These are phyloP conservation scores for Neopipo cinnamomea DNA, from an alignment of 2,113 vertebrate species.

Conservation along the genomic window DNA sequence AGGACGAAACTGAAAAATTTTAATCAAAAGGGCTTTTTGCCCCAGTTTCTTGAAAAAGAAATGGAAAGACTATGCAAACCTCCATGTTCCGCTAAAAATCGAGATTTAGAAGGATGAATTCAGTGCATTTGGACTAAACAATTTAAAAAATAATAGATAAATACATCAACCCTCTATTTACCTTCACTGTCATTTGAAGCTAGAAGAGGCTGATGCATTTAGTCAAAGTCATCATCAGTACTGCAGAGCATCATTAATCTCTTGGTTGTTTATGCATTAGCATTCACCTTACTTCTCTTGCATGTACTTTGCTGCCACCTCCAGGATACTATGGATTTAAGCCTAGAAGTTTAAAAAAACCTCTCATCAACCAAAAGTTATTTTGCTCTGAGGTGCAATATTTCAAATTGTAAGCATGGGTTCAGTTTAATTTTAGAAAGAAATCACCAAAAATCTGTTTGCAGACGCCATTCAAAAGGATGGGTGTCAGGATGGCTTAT, in stretches of 20 bases:
- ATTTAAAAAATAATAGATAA: conserved; percentile 44
- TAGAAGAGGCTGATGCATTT: conserved; percentile 36
- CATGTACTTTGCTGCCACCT: conserved; percentile 77
- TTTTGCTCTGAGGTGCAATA: background rate
- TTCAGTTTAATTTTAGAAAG: background rate
- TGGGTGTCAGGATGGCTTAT: background rate
- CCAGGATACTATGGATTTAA: conserved; percentile 50
- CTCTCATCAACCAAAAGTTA: background rate
- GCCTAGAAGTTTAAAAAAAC: background rate
- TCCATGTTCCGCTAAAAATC: background rate
- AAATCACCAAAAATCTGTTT: background rate
- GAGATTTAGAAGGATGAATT: background rate
- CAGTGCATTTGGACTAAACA: background rate
- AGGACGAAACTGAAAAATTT: background rate
- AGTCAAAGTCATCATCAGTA: conserved; percentile 36
- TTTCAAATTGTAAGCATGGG: background rate
- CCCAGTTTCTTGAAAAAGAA: background rate
- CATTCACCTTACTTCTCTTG: background rate
- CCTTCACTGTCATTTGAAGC: conserved; percentile 44
- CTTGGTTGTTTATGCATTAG: background rate
- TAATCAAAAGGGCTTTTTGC: conserved; percentile 14
- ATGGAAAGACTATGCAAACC: background rate
- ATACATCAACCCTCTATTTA: conserved; percentile 41
- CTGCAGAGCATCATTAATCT: conserved; percentile 43
- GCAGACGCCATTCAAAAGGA: background rate